phyloP scores from a whole-genome alignment of 1,140 invertebrate species.

The Cotesia typhae region DNA sequence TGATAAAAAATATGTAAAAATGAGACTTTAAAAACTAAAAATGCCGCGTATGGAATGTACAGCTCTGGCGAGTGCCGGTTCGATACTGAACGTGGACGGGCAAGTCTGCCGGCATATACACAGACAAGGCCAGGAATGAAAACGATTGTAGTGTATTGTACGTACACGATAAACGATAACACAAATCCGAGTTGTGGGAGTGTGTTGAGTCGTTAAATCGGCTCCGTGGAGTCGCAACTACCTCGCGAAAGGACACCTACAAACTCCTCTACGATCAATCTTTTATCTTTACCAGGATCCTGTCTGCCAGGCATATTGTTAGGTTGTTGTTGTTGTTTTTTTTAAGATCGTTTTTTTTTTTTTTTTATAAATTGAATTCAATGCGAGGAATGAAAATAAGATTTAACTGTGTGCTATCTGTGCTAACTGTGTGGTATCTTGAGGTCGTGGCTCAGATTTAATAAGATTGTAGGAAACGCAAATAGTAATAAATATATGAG shows the following conservation, averaged over 20 bases:
- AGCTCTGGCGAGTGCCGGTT: slow-evolving; percentile 60
- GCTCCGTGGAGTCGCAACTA: slow-evolving; percentile 41
- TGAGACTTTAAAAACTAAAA: slow-evolving; percentile 27
- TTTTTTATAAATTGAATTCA: slow-evolving; percentile 5
- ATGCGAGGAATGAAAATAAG: not conserved
- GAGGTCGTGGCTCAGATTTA: no score
- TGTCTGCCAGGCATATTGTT: not conserved
- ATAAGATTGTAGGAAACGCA: no score
- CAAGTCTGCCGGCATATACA: slow-evolving; percentile 8
- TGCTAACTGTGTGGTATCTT: no score
- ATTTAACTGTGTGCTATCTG: no score
- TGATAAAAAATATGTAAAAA: no score
- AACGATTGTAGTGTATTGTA: no score
- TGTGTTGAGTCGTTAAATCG: slow-evolving; percentile 6
- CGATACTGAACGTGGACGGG: slow-evolving; percentile 58
- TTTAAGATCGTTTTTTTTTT: not conserved
- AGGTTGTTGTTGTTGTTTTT: not conserved
- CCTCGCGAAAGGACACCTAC: slow-evolving; percentile 38
- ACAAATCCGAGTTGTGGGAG: no score
- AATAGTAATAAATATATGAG: no score
- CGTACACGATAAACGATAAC: no score
- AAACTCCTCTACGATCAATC: slow-evolving; percentile 43
- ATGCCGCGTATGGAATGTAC: slow-evolving; percentile 44
- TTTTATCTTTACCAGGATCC: slow-evolving; percentile 39
- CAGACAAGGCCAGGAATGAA: no score